Base-by-base conservation (phyloP, 2,888 invertebrate species). In the Caenorhabditis sp. region DNA sequence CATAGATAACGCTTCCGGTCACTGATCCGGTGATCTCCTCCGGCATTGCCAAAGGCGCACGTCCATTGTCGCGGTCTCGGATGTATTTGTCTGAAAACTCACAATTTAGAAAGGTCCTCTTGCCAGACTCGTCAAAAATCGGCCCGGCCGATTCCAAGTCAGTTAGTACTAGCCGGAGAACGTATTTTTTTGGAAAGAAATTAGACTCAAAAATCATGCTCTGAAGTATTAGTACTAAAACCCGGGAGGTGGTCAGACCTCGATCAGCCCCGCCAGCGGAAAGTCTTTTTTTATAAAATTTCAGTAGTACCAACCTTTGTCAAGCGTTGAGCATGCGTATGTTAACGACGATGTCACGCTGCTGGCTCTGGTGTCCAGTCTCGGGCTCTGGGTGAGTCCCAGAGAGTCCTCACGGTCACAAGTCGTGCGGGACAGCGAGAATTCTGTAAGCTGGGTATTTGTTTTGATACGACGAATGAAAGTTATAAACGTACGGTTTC, bases 41-140 rank as follows among this genome's bases (percentile, higher is more conserved):
- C 1, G 86, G 86, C 48, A 83, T 59, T 4, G 86, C 86, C 13
- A 86, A 61, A 17, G 86, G 86, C 32, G 86, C 86, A 11, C 81
- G 65, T 1, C 84, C 82, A 37, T 73, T 62, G 30, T 70, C 63
- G 17, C 53, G 17, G 0, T 48, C 55, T 7, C 46, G 63, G 2
- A 41, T 52, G 39, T 41, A 56, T 17, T 74, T 66, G 3, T 66
- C 74, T 73, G 52, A 35, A 72, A 56, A 2, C 2, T 3, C 4
- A 35, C 9, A 7, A n/a, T n/a, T n/a, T n/a, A n/a, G n/a, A n/a
- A n/a, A n/a, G n/a, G n/a, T n/a, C n/a, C n/a, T n/a, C n/a, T n/a
- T n/a, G n/a, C n/a, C n/a, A n/a, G n/a, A n/a, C n/a, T n/a, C n/a
- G n/a, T n/a, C n/a, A n/a, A n/a, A n/a, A n/a, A n/a, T n/a, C n/a